Evolutionary conservation across 1,140 invertebrate genomes (phyloP), one percentile per base, ranked within the genome.

Genomic region (Rhopalosiphum maidis): DNA sequence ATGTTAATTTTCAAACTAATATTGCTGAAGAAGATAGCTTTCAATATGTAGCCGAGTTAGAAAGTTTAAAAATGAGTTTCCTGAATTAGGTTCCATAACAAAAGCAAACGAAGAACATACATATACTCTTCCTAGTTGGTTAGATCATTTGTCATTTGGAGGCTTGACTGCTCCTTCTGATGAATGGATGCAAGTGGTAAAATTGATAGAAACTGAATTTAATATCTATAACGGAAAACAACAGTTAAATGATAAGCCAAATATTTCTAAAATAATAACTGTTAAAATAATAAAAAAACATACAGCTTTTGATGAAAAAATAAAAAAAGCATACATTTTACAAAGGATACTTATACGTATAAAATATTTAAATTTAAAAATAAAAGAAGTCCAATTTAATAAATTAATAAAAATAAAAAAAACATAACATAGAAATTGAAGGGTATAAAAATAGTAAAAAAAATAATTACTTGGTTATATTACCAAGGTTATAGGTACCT

Each of bases 281-380:
- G 6, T 25, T 8, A 55, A 55, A 55, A 55, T 55, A 55, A 55
- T 55, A 7, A 55, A 55, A 55, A 55, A 55, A 55, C 54, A 55
- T 25, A 55, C 23, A 25, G 23, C 54, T 55, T 55, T 55, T 55
- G 6, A 6, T 46, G 6, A 55, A 55, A 55, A 55, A 25, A 55
- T 55, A 55, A 77, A 35, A 77, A 77, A 77, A 77, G 68, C 68
- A 77, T 77, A 77, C n/a, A 35, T 77, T 77, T 77, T 77, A 77
- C 68, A 35, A 35, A 77, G 68, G n/a, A 35, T 77, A 15, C 35
- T 77, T 77, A 77, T 35, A 77, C 30, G n/a, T 35, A 77, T 77
- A 15, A 77, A 88, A 30, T 88, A 88, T 48, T 88, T n/a, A 85
- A 85, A 46, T 46, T 46, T 46, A 46, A 46, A 46, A 46, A 46